A percentile compares a stretch with the other conserved stretches of the same genome.
Conservation (phyloP, 2,113 vertebrate genomes). For the Catagonus wagneri region DNA sequence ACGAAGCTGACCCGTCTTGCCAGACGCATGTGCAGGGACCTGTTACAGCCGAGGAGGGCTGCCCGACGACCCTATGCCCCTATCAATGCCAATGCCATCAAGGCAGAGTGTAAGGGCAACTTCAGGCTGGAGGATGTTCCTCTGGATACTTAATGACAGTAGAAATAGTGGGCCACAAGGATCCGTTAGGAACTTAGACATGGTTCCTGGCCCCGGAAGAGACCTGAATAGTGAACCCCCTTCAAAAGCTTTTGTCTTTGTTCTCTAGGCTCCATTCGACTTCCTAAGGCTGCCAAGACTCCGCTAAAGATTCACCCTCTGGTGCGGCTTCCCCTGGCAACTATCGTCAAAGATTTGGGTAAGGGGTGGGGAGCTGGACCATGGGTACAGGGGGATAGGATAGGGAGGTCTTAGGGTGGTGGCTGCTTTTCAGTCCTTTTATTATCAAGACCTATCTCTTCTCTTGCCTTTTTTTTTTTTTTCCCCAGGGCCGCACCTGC, state of each 20-base stretch:
- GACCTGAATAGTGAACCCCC: background rate
- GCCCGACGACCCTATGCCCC: slow-evolving; percentile 95
- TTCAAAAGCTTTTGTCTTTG: background rate
- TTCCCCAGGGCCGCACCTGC: no score
- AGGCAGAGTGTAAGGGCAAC: slow-evolving; percentile 93
- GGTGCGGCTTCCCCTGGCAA: slow-evolving; percentile 91
- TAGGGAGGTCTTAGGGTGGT: background rate
- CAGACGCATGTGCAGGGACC: slow-evolving; percentile 94
- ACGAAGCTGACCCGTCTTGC: slow-evolving; percentile 96
- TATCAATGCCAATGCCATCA: slow-evolving; percentile 97
- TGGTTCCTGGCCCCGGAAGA: background rate
- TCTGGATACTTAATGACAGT: background rate
- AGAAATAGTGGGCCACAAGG: background rate
- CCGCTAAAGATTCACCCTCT: slow-evolving; percentile 91
- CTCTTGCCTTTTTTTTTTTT: background rate
- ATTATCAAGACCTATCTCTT: background rate
- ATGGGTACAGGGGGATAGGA: background rate
- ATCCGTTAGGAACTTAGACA: background rate
- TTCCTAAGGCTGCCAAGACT: slow-evolving; percentile 94
- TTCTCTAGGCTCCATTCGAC: slow-evolving; percentile 92
- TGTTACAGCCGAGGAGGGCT: slow-evolving; percentile 93
- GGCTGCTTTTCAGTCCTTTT: background rate
- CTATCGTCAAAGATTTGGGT: slow-evolving; percentile 96
- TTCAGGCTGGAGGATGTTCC: background rate
- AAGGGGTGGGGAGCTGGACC: slow-evolving; percentile 55